phyloP scores from a whole-genome alignment of 2,797 vertebrate genomes.

The Rhynchonycteris naso region DNA sequence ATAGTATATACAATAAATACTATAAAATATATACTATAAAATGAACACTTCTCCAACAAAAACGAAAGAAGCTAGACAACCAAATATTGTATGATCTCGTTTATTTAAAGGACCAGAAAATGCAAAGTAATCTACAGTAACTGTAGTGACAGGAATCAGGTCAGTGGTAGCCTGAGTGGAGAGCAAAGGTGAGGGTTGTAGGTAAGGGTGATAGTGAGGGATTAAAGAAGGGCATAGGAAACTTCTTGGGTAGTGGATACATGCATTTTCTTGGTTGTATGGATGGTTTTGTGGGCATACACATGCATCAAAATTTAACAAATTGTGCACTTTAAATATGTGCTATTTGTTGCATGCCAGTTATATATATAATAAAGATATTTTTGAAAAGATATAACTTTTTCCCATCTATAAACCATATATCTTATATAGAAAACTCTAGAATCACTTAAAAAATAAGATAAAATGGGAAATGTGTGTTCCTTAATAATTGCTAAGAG shows the following conservation, averaged over 20 bases:
- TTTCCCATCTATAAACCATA: background rate
- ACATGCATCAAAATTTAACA: background rate
- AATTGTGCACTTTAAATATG: background rate
- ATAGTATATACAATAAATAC: too few species aligned
- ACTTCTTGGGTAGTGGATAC: background rate
- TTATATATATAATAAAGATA: background rate
- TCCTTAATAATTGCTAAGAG: conserved; percentile 1
- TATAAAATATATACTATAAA: too few species aligned
- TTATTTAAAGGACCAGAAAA: background rate
- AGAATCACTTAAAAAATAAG: conserved; percentile 38
- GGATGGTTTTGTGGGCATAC: background rate
- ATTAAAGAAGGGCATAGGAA: background rate
- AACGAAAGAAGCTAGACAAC: background rate
- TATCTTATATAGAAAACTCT: background rate
- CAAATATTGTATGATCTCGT: background rate
- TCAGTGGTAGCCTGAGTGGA: background rate
- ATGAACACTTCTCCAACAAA: background rate
- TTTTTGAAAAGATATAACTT: background rate
- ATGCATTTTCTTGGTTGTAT: background rate
- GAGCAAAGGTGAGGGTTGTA: background rate
- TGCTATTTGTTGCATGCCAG: background rate
- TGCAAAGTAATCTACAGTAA: background rate
- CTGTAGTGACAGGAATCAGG: background rate
- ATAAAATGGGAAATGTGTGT: background rate
- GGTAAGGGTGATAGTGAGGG: background rate